Conservation (phyloP, 2,888 invertebrate genomes). For the Quadroppia sp. region DNA sequence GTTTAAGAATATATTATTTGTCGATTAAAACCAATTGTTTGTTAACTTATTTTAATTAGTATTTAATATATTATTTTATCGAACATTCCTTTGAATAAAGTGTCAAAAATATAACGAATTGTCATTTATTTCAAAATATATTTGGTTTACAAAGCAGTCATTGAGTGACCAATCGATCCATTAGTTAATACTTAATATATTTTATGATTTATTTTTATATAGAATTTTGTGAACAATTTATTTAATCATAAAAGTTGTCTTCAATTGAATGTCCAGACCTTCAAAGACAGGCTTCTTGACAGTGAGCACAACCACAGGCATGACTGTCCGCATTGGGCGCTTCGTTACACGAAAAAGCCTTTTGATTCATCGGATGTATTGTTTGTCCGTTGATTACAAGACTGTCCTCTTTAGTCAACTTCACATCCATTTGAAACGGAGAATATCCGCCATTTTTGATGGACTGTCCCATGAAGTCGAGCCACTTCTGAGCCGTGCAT, state of each 20-base stretch:
- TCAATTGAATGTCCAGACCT: no score
- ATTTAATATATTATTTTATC: no score
- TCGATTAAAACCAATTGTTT: conserved; percentile 18
- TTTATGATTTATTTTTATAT: no score
- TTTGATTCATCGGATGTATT: conserved; percentile 44
- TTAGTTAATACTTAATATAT: no score
- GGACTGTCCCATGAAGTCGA: conserved; percentile 46
- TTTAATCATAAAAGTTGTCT: no score
- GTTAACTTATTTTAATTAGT: neutral
- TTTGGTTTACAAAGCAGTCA: no score
- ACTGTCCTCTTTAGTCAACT: conserved; percentile 31
- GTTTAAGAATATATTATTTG: conserved; percentile 42
- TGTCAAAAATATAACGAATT: no score
- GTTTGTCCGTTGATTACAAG: conserved; percentile 37
- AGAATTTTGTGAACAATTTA: no score
- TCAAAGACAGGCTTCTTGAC: neutral
- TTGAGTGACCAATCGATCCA: no score
- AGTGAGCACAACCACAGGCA: neutral
- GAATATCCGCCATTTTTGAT: conserved; percentile 45
- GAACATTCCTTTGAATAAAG: no score
- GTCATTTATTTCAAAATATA: no score
- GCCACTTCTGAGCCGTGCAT: conserved; percentile 44
- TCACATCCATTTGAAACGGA: conserved; percentile 45
- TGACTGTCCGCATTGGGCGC: neutral
- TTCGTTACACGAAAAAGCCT: conserved; percentile 39